phyloP scores from a whole-genome alignment of 1,140 invertebrate genomes.

The Hesperophylax magnus region DNA sequence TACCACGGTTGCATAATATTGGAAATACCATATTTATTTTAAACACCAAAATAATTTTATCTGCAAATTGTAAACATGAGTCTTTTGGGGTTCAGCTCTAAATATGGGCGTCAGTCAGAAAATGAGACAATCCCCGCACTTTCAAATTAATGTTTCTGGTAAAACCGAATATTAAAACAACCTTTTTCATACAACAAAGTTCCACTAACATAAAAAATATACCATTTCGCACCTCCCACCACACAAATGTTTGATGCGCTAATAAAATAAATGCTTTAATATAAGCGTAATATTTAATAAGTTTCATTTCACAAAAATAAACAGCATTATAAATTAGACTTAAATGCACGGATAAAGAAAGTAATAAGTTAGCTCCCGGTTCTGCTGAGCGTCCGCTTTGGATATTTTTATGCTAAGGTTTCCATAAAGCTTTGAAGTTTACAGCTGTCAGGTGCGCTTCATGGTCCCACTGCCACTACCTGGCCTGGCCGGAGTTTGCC shows the following conservation, averaged over 20 bases:
- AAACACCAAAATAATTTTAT: no score
- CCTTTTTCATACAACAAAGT: no score
- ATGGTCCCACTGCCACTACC: conserved; percentile 23
- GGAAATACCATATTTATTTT: no score
- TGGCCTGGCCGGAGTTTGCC: conserved; percentile 4
- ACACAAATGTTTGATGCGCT: background rate
- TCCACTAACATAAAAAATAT: no score
- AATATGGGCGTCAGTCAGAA: no score
- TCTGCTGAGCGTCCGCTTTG: background rate
- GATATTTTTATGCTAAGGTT: conserved; percentile 46
- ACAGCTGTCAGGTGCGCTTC: conserved; percentile 47
- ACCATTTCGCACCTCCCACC: background rate
- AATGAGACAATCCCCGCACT: no score
- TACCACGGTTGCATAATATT: no score
- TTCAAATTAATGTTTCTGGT: no score
- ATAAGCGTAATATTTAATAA: background rate
- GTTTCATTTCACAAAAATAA: background rate
- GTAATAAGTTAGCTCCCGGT: background rate
- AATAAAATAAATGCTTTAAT: background rate
- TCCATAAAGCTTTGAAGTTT: conserved; percentile 47
- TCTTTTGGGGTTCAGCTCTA: no score
- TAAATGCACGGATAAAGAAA: background rate
- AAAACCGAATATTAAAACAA: no score
- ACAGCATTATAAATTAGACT: background rate
- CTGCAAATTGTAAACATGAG: no score